These are phyloP conservation scores for Poeciliopsis gracilis DNA, from an alignment of 2,797 vertebrate species.

Conservation along the genomic window DNA sequence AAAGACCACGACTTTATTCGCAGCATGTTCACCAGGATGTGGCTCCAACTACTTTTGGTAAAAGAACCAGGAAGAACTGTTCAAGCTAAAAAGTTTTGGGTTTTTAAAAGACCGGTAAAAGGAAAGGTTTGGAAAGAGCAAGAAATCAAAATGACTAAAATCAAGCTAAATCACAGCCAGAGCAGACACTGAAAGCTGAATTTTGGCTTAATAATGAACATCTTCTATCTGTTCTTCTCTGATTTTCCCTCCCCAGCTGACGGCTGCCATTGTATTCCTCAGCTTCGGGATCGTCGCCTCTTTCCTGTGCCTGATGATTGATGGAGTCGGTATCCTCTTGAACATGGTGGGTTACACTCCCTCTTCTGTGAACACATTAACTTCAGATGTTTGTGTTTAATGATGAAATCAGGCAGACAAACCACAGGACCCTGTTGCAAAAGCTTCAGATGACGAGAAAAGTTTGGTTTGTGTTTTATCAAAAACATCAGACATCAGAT, in stretches of 20 bases:
- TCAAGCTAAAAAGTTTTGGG: not conserved
- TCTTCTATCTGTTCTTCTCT: not conserved
- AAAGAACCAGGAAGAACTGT: not conserved
- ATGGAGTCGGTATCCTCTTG: conserved; percentile 69
- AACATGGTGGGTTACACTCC: conserved; percentile 73
- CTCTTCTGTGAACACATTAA: not conserved
- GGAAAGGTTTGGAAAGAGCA: not conserved
- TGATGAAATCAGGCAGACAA: conserved; percentile 18
- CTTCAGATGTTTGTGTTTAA: not conserved
- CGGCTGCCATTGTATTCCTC: conserved; percentile 76
- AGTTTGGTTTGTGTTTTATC: not conserved
- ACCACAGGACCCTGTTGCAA: not conserved
- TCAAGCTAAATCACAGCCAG: not conserved
- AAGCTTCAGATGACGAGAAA: not conserved
- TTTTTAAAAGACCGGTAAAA: not conserved
- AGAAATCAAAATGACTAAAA: not conserved
- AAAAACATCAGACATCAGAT: not conserved
- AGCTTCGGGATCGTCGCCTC: conserved; percentile 76
- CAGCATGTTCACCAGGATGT: not conserved
- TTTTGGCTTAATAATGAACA: not conserved
- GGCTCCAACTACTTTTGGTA: conserved; percentile 9
- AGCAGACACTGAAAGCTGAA: not conserved
- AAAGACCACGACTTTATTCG: not conserved
- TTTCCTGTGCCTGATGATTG: conserved; percentile 76
- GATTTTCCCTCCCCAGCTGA: conserved; percentile 58